Base-by-base conservation (phyloP, 2,888 invertebrate species). In the Melipona beecheii region DNA sequence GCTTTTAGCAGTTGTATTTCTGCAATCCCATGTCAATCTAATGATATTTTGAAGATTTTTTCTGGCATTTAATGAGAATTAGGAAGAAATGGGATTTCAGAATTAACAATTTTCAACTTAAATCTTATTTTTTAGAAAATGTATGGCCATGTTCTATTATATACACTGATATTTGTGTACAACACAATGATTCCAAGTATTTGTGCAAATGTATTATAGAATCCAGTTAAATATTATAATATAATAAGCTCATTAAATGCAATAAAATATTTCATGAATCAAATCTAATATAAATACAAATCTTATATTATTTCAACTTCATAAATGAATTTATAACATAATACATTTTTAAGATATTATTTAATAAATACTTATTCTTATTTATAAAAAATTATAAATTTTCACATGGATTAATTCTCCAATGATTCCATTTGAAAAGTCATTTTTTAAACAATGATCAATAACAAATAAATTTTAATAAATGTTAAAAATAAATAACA, bases 391-490 rank as follows among this genome's bases (percentile, higher is more conserved):
- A 60, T 81, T 50, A 24, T 11, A 71, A 43, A 66, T 24, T 81
- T 60, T 69, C 27, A 27, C 54, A 75, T 72, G 56, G 2, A 27
- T 52, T 65, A 66, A 76, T 83, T 87, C 73, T 83, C 17, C 64
- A 82, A 79, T 73, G 62, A 78, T 69, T 65, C 52, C 62, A 73
- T 64, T 71, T 52, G 27, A 50, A 65, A 75, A 71, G 31, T 73
- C 78, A 27, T 62, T 77, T 75, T 65, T 56, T 50, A 78, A 76
- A 80, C 71, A 81, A 86, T 80, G 65, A 81, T 84, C 71, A 84
- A 83, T 70, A 72, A 86, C 84, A 74, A 80, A 78, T 76, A 75
- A 82, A 87, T 89, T 82, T 43, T 43, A 43, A 43, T 43, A 9
- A 43, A 43, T 43, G 43, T 43, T 43, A 9, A 43, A 43, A 43